Percentiles rank a stretch among this genome's conserved stretches.
phyloP scores from a whole-genome alignment of 2,113 vertebrate species.

The Triplophysa tibetana region DNA sequence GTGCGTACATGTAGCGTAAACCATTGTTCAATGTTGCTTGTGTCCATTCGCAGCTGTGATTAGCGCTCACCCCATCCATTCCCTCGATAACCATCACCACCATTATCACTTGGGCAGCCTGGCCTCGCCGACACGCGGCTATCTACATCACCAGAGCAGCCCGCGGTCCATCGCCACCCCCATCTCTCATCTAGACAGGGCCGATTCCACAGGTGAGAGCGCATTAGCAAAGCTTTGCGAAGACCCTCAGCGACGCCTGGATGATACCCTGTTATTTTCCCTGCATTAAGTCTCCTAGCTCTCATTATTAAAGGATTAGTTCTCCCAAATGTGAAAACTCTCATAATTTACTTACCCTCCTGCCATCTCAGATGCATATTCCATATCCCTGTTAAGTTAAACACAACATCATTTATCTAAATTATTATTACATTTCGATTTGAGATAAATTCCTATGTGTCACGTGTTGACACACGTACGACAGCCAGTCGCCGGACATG shows the following conservation, averaged over 20 bases:
- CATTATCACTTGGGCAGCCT: slow-evolving; percentile 97
- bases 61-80: slow-evolving; percentile 99
- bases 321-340: too few relatives aligned
- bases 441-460: too few relatives aligned
- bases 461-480: too few relatives aligned
- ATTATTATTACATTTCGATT: too few relatives aligned
- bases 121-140: slow-evolving; percentile 90
- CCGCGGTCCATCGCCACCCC: slow-evolving; percentile 83
- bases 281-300: neutral
- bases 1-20: slow-evolving; percentile 34
- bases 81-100: slow-evolving; percentile 98
- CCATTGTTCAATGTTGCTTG: slow-evolving; percentile 55
- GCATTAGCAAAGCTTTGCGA: slow-evolving; percentile 39
- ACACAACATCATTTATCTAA: too few relatives aligned
- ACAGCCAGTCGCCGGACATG: too few relatives aligned
- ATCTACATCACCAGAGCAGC: slow-evolving; percentile 88
- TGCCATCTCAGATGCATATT: too few relatives aligned
- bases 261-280: neutral
- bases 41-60: slow-evolving; percentile 95
- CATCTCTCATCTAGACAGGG: slow-evolving; percentile 94
- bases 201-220: slow-evolving; percentile 93
- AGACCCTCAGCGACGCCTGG: slow-evolving; percentile 49
- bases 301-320: too few relatives aligned
- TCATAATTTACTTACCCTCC: too few relatives aligned
- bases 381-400: too few relatives aligned